Evolutionary conservation across 2,797 vertebrate genomes (phyloP), one percentile per base, ranked within the genome.

Genomic region (Macrochelys suwanniensis): DNA sequence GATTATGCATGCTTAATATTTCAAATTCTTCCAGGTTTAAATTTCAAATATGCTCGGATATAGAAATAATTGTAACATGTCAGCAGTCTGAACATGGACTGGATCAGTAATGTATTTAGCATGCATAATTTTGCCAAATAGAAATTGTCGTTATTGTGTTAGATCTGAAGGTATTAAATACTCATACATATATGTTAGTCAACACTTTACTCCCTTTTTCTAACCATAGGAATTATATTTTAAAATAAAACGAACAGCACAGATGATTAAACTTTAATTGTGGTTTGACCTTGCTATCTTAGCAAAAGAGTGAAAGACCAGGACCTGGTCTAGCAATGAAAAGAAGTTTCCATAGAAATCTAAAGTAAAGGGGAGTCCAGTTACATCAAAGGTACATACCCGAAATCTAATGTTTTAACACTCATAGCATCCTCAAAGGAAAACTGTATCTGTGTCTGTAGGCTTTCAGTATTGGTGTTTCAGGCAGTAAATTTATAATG

Each of bases 291-390:
- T 94, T 88, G 51, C 17, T 65, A 57, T 89, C 47, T 94, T 92
- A 71, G 54, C 54, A 17, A 83, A 96, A 90, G 50, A 84, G 82
- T 92, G 51, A 92, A 87, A 94, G 47, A 86, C 49, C 92, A 23
- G 33, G 76, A 93, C 57, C 82, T 54, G 47, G 15, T 82, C 82
- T 95, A 86, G 26, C 82, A 96, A 85, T 53, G 45, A 90, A 89
- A 97, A 94, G 47, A 84, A 23, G 82, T 95, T 97, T 97, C 92
- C 89, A 96, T 91, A 82, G 89, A 96, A 96, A 96, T 97, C n/a
- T 87, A 95, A 53, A 83, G 94, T 80, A 93, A 95, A 95, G 19
- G 87, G 17, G 68, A 96, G 71, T 92, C 59, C 88, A 71, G 82
- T 96, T 95, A 82, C 31, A n/a, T 95, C 74, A 79, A 92, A 21